These are phyloP conservation scores for Esox niger DNA, from an alignment of 2,113 vertebrate species.

Conservation along the genomic window DNA sequence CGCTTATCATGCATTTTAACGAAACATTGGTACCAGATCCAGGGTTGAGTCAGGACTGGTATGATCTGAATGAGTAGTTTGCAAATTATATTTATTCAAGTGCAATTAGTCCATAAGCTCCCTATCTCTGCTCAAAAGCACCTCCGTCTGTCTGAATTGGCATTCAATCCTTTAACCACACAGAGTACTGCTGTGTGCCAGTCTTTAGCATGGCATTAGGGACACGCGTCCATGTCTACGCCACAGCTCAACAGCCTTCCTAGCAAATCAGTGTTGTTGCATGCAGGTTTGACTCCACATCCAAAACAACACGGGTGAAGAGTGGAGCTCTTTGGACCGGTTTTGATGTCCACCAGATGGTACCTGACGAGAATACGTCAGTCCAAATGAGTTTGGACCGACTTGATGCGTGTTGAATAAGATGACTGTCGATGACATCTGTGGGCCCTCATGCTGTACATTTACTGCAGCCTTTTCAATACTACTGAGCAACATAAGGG, in stretches of 20 bases:
- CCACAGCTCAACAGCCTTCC: conserved; percentile 6
- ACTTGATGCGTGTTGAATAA: conserved; percentile 18
- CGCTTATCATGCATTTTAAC: conserved; percentile 10
- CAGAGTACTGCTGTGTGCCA: too few species aligned
- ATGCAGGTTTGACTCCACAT: conserved; percentile 55
- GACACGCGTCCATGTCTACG: too few species aligned
- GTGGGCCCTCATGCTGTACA: too few species aligned
- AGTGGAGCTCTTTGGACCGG: not conserved
- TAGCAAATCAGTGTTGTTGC: conserved; percentile 60
- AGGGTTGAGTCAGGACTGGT: too few species aligned
- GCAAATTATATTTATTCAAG: conserved; percentile 53
- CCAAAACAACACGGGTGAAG: conserved; percentile 20
- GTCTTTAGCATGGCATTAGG: too few species aligned
- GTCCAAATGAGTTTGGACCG: conserved; percentile 11
- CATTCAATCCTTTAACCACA: not conserved
- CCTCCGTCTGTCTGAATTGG: conserved; percentile 14
- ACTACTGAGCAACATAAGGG: conserved; percentile 16
- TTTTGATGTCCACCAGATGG: too few species aligned
- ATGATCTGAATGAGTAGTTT: conserved; percentile 23
- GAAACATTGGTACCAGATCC: too few species aligned
- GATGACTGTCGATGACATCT: conserved; percentile 15
- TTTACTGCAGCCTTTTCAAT: conserved; percentile 11
- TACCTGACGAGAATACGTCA: conserved; percentile 6
- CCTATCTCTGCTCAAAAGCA: conserved; percentile 40
- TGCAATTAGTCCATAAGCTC: conserved; percentile 64